Evolutionary conservation across 1,140 invertebrate species (phyloP), one percentile per base, ranked within the genome.

Genomic region (Melipona quadrifasciata): DNA sequence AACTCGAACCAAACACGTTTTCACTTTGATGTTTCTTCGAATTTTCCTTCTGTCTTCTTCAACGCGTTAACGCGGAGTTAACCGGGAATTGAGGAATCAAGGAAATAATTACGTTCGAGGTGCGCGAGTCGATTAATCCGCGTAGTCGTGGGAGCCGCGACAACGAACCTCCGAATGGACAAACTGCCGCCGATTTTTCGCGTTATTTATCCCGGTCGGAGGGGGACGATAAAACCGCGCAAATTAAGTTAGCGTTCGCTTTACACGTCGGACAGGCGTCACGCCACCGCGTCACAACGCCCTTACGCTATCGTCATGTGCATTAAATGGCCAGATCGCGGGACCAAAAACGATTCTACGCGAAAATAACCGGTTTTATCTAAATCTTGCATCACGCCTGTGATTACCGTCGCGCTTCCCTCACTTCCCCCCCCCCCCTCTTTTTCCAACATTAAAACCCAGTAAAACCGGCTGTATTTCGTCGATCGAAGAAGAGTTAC

Each of bases 231-330:
- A 73, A 81, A 81, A 80, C 53, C 31, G 67, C 39, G 57, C 70
- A 80, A 80, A 81, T 81, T 61, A 61, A 81, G 79, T 81, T 73
- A 81, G 14, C 55, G 68, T 73, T 64, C 70, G 68, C 39, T 81
- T 61, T 61, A 73, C 79, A 81, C 79, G 79, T 14, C n/a, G 27
- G 55, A 68, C 80, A 76, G 61, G 51, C 71, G 71, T 82, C 71
- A 39, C 58, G 58, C 58, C 51, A 19, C 27, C 27, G 34, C 51
- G 58, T 67, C 75, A 67, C 61, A 74, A 82, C 72, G 53, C 31
- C 67, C 53, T 82, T 55, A 76, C 57, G 31, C 10, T 27, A n/a
- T 17, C 64, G 21, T 21, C 47, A 47, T 72, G 47, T 82, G 76
- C 19, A 76, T 82, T 82, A 76, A 47, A 27, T 31, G 24, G 74